Evolutionary conservation across 2,888 invertebrate species (phyloP).

Genomic region (Plebejus argus): DNA sequence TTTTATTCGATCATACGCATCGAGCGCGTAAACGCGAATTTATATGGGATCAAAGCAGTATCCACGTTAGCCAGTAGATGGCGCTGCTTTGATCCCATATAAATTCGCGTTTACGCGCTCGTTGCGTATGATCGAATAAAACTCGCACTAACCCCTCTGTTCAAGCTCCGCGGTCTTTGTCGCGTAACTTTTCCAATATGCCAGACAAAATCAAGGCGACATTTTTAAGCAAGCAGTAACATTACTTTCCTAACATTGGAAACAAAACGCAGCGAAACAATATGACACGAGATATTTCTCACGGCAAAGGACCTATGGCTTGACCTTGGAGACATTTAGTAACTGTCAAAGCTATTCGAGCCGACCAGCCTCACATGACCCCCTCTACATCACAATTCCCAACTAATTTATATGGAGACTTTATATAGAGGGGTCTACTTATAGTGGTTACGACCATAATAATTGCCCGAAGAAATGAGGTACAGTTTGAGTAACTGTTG

Average conservation of each 20-base stretch:
- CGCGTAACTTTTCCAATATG: too few relatives aligned
- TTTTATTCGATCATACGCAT: too few relatives aligned
- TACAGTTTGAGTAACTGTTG: constrained; percentile 57
- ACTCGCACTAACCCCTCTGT: too few relatives aligned
- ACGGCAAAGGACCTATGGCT: constrained; percentile 69
- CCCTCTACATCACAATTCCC: background rate
- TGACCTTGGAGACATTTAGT: constrained; percentile 62
- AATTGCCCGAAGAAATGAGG: constrained; percentile 62
- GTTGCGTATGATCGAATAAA: too few relatives aligned
- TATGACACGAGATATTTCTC: constrained; percentile 53
- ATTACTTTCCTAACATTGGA: background rate
- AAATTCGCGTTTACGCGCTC: too few relatives aligned
- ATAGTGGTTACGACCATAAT: constrained; percentile 52
- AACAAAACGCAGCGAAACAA: constrained; percentile 29
- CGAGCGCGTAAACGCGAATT: too few relatives aligned
- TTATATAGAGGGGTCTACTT: constrained; percentile 43
- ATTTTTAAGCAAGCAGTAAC: too few relatives aligned
- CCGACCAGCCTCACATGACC: constrained; percentile 50
- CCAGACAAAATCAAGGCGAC: too few relatives aligned
- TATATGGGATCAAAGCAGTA: too few relatives aligned
- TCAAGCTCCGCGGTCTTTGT: too few relatives aligned
- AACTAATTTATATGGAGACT: background rate
- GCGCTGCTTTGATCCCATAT: too few relatives aligned
- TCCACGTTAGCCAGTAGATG: too few relatives aligned
- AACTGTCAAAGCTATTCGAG: constrained; percentile 68